Conservation (phyloP, 2,797 vertebrate species). For the Phalanger gymnotis region DNA sequence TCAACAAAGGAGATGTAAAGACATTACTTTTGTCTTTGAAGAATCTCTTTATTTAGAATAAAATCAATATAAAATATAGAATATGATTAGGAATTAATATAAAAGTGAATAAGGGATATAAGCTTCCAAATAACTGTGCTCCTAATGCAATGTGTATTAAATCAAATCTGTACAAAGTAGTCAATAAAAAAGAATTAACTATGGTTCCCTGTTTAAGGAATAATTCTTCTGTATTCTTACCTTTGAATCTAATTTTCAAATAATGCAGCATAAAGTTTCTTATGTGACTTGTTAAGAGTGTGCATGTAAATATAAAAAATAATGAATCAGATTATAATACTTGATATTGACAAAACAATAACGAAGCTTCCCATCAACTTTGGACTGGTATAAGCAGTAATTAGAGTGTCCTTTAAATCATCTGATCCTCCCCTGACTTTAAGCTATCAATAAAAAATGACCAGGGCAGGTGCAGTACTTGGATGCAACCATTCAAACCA, state of each 20-base stretch:
- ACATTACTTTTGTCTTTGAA: slow-evolving; percentile 32
- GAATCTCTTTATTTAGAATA: slow-evolving; percentile 32
- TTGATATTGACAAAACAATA: slow-evolving; percentile 34
- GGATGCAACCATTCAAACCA: slow-evolving; percentile 52
- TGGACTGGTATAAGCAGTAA: neutral
- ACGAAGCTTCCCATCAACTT: neutral
- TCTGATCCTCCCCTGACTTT: neutral
- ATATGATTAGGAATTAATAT: slow-evolving; percentile 24
- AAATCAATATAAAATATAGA: slow-evolving; percentile 6
- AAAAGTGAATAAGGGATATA: neutral
- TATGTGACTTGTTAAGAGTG: slow-evolving; percentile 18
- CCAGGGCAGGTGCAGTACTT: slow-evolving; percentile 46
- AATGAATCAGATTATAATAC: neutral
- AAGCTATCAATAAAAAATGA: neutral
- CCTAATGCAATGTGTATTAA: slow-evolving; percentile 6
- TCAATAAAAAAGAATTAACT: slow-evolving; percentile 7
- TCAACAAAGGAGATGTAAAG: slow-evolving; percentile 51
- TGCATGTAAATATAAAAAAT: neutral
- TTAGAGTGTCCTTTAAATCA: slow-evolving; percentile 19
- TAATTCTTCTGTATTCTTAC: slow-evolving; percentile 3
- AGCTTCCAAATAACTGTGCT: slow-evolving; percentile 26
- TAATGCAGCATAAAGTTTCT: neutral
- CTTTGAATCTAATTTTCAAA: neutral
- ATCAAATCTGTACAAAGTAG: neutral
- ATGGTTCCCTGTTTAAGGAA: slow-evolving; percentile 28